Evolutionary conservation across 1,140 invertebrate genomes (phyloP), one percentile per base, ranked within the genome.

Genomic region (Homalodisca vitripennis): DNA sequence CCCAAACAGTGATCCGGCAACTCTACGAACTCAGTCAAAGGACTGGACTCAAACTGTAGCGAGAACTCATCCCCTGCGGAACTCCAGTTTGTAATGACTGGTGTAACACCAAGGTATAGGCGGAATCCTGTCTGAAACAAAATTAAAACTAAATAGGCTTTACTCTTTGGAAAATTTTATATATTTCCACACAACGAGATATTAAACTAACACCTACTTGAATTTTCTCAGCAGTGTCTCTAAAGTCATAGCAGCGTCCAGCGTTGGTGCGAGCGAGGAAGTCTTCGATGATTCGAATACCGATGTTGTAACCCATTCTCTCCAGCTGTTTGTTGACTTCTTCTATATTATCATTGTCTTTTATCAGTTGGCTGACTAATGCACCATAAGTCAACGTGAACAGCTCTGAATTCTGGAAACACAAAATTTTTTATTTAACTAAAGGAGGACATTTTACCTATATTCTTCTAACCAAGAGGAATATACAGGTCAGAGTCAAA

Each of bases 351-450:
- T 99, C 98, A 82, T 99, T 94, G 82, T 99, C 98, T 81, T 97
- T 96, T 20, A 99, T 80, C 78, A 99, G 88, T 83, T 99, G 97
- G 14, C 95, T 91, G 0, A 99, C 97, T 22, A 99, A 80, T 2
- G 98, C 93, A 51, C 98, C 98, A 82, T 99, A 99, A 2, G 98
- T 99, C 32, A 99, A 82, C 1, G 95, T 98, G 75, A 99, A 93
- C 48, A 99, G 82, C 79, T 99, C 98, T 6, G 95, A 95, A 85
- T 97, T 98, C 94, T 98, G 79, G 66, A 88, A 88, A 76, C 60
- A 77, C 72, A 75, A 73, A 73, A 67, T n/a, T 29, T 12, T 69
- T 14, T 29, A 17, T 22, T 73, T 6, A 13, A 65, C 47, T 20
- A n/a, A 71, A 24, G 24, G 20, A 3, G 3, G 47, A 3, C 34